A percentile compares a stretch with the other conserved stretches of the same genome.
phyloP scores from a whole-genome alignment of 2,113 vertebrate genomes.

The Cephalopterus ornatus region DNA sequence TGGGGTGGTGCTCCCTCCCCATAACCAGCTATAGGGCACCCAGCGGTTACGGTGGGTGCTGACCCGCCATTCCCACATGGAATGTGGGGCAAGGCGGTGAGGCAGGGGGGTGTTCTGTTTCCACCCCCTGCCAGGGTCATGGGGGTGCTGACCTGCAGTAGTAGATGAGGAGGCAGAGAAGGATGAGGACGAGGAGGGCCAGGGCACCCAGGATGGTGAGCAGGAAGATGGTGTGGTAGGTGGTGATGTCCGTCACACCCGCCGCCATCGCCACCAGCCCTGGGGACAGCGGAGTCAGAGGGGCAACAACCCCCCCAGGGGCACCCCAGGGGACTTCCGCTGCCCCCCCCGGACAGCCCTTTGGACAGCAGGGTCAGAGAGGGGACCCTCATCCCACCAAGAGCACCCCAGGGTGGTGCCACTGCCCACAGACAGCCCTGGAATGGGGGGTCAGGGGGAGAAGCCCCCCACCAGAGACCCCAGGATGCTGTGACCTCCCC shows the following conservation, averaged over 20 bases:
- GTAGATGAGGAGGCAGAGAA: conserved; percentile 94
- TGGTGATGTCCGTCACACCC: conserved; percentile 88
- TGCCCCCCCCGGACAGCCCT: background rate
- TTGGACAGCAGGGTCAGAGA: background rate
- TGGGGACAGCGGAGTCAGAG: conserved; percentile 33
- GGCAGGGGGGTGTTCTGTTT: too few relatives aligned
- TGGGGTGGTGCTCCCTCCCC: background rate
- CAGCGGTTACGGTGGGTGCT: background rate
- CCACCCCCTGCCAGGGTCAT: background rate
- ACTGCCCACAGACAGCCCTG: background rate
- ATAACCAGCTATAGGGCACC: background rate
- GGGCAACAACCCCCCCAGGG: background rate
- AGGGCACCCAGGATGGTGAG: conserved; percentile 92
- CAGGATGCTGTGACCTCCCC: background rate
- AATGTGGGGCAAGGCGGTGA: accelerated
- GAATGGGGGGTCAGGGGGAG: too few relatives aligned
- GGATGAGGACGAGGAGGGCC: conserved; percentile 89
- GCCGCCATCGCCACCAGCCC: conserved; percentile 83
- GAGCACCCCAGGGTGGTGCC: background rate
- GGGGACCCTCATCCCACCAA: background rate
- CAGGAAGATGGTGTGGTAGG: conserved; percentile 97
- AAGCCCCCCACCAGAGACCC: background rate
- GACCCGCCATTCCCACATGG: background rate
- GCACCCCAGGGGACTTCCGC: background rate
- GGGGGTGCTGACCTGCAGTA: conserved; percentile 88